Evolutionary conservation across 2,797 vertebrate genomes (phyloP).

Genomic region (Sylvilagus floridanus): DNA sequence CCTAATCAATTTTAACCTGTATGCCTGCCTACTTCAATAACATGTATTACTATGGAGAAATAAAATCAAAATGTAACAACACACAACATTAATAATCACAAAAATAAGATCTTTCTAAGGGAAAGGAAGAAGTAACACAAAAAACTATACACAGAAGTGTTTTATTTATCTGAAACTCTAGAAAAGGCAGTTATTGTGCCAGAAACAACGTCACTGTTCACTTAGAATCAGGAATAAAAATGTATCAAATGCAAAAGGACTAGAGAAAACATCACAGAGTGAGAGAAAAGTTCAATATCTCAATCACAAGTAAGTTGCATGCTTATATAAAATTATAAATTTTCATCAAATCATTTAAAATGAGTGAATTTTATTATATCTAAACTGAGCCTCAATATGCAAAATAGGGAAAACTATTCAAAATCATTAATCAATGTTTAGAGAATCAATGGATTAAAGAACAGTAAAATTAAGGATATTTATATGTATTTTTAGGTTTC

Average conservation of each 20-base stretch:
- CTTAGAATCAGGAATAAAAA: not conserved
- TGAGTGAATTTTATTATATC: not conserved
- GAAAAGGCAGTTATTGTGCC: not conserved
- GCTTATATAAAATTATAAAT: not conserved
- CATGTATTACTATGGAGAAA: not conserved
- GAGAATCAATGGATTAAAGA: not conserved
- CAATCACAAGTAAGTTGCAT: not conserved
- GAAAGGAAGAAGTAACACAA: not conserved
- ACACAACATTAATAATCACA: not conserved
- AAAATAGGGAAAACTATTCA: not conserved
- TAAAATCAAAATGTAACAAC: not conserved
- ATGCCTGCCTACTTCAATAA: not conserved
- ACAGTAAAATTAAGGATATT: not conserved
- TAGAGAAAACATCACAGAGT: not conserved
- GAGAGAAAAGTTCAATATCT: not conserved
- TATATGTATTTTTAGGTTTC: conserved; percentile 17
- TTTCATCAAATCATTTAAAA: not conserved
- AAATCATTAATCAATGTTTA: conserved; percentile 12
- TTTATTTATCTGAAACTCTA: not conserved
- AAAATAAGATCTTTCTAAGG: not conserved
- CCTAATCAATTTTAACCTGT: no score
- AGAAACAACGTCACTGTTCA: not conserved
- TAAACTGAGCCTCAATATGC: not conserved
- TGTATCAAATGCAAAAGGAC: not conserved
- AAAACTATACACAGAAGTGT: not conserved